A percentile compares a stretch with the other conserved stretches of the same genome.
phyloP scores from a whole-genome alignment of 2,113 vertebrate species.

The Tychaedon coryphoeus region DNA sequence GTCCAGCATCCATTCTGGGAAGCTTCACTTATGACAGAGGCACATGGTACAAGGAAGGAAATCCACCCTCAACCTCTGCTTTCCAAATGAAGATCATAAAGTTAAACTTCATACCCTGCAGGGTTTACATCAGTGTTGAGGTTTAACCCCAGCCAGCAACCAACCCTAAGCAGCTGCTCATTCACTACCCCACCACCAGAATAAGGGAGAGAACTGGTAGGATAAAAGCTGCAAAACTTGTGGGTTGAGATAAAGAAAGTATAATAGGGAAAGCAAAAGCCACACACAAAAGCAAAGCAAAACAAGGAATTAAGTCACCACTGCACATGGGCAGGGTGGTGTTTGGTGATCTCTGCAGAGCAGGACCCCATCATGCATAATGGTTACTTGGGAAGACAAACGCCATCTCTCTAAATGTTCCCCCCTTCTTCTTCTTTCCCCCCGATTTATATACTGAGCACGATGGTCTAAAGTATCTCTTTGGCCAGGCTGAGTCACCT shows the following conservation, averaged over 20 bases:
- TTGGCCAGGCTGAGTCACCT: background rate
- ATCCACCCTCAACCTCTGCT: fast-evolving
- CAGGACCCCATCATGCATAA: background rate
- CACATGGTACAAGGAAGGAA: background rate
- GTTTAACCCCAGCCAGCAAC: background rate
- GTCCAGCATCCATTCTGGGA: background rate
- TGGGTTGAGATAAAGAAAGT: background rate
- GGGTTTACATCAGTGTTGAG: background rate
- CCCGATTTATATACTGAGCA: background rate
- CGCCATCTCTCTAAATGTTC: background rate
- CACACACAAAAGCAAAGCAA: background rate
- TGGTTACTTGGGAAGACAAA: background rate
- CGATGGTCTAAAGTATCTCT: background rate
- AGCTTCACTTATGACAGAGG: background rate
- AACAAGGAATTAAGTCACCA: background rate
- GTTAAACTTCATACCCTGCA: background rate
- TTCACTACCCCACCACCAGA: background rate
- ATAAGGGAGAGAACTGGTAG: background rate
- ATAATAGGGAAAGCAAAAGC: background rate
- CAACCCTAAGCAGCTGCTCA: background rate
- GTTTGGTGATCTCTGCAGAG: fast-evolving
- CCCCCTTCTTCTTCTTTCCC: background rate
- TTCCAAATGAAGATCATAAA: background rate
- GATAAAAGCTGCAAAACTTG: background rate
- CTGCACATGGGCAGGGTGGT: background rate